Evolutionary conservation across 2,888 invertebrate species (phyloP).

Genomic region (Tromatobia lineatoria): DNA sequence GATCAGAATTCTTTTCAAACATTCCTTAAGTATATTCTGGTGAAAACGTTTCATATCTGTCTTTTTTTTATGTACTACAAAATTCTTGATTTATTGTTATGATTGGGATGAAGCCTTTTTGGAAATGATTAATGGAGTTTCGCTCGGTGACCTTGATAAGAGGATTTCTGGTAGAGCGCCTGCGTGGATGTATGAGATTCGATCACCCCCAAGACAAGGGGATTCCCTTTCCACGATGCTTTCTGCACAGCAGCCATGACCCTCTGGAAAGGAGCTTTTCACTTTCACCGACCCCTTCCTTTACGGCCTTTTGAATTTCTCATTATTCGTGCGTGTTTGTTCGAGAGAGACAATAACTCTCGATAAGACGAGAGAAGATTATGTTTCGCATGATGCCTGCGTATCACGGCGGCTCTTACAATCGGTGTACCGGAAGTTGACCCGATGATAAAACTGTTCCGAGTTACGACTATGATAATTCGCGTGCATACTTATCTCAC

Average conservation of each 20-base stretch:
- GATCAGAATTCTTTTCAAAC: not conserved
- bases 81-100: not conserved
- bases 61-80: not conserved
- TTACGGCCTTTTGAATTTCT: conserved; percentile 58
- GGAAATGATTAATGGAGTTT: not conserved
- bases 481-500: conserved; percentile 10
- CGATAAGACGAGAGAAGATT: conserved; percentile 68
- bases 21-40: not conserved
- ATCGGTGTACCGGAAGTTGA: conserved; percentile 50
- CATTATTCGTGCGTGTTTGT: conserved; percentile 50
- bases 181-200: conserved; percentile 74
- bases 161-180: conserved; percentile 49
- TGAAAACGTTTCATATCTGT: not conserved
- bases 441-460: conserved; percentile 58
- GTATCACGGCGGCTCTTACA: conserved; percentile 36
- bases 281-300: conserved; percentile 77
- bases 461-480: conserved; percentile 41
- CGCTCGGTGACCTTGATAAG: conserved; percentile 50
- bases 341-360: conserved; percentile 41
- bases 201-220: conserved; percentile 74
- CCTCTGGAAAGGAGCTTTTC: conserved; percentile 82
- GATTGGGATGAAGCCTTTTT: not conserved
- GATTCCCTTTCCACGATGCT: conserved; percentile 67
- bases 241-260: conserved; percentile 69
- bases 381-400: conserved; percentile 63